phyloP scores from a whole-genome alignment of 2,888 invertebrate genomes.

The Trypoxylon attenuatum region DNA sequence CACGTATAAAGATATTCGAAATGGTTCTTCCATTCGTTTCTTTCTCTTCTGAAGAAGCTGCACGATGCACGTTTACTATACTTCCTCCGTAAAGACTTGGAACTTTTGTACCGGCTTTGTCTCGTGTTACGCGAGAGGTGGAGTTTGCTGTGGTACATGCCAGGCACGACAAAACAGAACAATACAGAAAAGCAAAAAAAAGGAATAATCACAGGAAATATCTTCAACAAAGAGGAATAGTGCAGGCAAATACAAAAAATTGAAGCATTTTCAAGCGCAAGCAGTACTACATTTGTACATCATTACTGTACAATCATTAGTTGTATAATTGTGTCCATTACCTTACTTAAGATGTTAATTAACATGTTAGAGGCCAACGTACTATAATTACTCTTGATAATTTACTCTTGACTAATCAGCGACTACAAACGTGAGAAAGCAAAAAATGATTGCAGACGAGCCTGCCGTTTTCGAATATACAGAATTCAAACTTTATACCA shows the following conservation, averaged over 20 bases:
- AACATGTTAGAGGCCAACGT: conserved; percentile 27
- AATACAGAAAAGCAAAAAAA: conserved; percentile 18
- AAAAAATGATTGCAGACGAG: no score
- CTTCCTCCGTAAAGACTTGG: no score
- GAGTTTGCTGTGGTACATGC: conserved; percentile 73
- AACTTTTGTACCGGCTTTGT: no score
- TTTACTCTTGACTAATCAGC: no score
- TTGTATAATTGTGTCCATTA: conserved; percentile 72
- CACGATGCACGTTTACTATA: no score
- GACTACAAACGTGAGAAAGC: no score
- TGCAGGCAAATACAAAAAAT: conserved; percentile 41
- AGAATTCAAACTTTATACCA: no score
- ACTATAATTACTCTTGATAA: no score
- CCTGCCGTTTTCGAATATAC: no score
- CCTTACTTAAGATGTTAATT: conserved; percentile 35
- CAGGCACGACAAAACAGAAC: conserved; percentile 30
- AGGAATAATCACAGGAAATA: conserved; percentile 15
- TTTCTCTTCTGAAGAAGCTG: no score
- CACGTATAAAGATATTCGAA: no score
- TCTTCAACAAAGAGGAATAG: conserved; percentile 21
- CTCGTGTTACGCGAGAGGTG: conserved; percentile 62
- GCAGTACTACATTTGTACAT: conserved; percentile 48
- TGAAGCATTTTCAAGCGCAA: conserved; percentile 65
- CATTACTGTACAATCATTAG: conserved; percentile 45
- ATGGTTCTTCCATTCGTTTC: no score